These are phyloP conservation scores for Entomobrya proxima DNA, from an alignment of 2,888 invertebrate species.

Conservation along the genomic window DNA sequence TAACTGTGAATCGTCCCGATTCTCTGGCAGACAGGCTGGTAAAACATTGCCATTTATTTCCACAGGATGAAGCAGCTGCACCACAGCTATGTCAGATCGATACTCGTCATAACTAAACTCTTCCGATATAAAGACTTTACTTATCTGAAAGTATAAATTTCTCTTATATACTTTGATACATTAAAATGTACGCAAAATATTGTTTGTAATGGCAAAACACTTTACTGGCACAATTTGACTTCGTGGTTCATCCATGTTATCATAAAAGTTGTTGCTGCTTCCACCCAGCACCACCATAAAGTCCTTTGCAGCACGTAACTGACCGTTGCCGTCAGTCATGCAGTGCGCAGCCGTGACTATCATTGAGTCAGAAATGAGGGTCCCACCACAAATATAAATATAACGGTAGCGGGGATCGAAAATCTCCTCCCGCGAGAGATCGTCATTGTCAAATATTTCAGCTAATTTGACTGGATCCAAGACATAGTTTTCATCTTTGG, in stretches of 20 bases:
- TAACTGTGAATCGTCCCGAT: slow-evolving; percentile 50
- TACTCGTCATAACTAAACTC: slow-evolving; percentile 61
- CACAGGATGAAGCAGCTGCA: slow-evolving; percentile 40
- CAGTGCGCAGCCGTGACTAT: slow-evolving; percentile 57
- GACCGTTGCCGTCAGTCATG: slow-evolving; percentile 46
- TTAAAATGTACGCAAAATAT: too few species aligned
- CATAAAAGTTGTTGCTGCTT: slow-evolving; percentile 52
- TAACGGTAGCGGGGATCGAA: slow-evolving; percentile 59
- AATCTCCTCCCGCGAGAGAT: slow-evolving; percentile 51
- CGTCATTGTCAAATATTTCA: slow-evolving; percentile 62
- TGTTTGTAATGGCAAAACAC: too few species aligned
- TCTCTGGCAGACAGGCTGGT: slow-evolving; percentile 63
- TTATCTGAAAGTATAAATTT: slow-evolving; percentile 39
- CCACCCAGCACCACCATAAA: slow-evolving; percentile 65
- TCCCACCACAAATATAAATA: slow-evolving; percentile 63
- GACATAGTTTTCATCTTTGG: not conserved
- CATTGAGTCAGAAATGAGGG: slow-evolving; percentile 29
- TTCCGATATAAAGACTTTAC: slow-evolving; percentile 37
- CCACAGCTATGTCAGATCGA: slow-evolving; percentile 55
- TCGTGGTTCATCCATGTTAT: slow-evolving; percentile 46
- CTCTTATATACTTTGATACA: too few species aligned
- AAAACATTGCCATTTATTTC: slow-evolving; percentile 31
- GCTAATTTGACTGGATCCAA: slow-evolving; percentile 42
- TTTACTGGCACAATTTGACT: slow-evolving; percentile 62
- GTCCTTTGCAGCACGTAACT: slow-evolving; percentile 29